Evolutionary conservation across 2,113 vertebrate genomes (phyloP).

Genomic region (Sylvilagus bachmani): DNA sequence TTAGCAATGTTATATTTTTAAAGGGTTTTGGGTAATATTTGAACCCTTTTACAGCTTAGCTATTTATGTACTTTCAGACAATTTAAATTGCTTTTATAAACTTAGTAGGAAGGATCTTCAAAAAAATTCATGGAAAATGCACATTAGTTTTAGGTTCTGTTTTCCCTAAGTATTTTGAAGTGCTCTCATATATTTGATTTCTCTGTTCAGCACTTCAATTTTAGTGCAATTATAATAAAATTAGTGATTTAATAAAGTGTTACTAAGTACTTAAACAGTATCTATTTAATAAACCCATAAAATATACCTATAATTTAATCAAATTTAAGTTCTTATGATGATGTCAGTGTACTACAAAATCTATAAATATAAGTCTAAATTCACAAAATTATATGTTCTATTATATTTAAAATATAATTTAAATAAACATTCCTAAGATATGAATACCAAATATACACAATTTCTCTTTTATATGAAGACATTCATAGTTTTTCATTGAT

Average conservation of each 20-base stretch:
- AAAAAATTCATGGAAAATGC: too few relatives aligned
- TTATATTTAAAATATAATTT: background rate
- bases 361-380: constrained; percentile 36
- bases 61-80: background rate
- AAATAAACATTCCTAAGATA: constrained; percentile 28
- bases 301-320: background rate
- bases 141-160: too few relatives aligned
- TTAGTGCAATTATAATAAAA: background rate
- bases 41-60: background rate
- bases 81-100: constrained; percentile 42
- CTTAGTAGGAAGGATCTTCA: background rate
- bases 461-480: background rate
- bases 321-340: background rate
- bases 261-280: background rate
- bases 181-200: background rate
- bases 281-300: background rate
- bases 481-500: background rate
- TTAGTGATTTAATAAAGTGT: constrained; percentile 23
- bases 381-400: background rate
- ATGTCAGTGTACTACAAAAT: background rate
- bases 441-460: background rate
- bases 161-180: too few relatives aligned
- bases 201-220: background rate
- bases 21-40: background rate
- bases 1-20: constrained; percentile 16